Percentiles rank a stretch among this genome's conserved stretches.
These are phyloP conservation scores for Benthosema pterotum DNA, from an alignment of 2,797 vertebrate species.

Conservation along the genomic window DNA sequence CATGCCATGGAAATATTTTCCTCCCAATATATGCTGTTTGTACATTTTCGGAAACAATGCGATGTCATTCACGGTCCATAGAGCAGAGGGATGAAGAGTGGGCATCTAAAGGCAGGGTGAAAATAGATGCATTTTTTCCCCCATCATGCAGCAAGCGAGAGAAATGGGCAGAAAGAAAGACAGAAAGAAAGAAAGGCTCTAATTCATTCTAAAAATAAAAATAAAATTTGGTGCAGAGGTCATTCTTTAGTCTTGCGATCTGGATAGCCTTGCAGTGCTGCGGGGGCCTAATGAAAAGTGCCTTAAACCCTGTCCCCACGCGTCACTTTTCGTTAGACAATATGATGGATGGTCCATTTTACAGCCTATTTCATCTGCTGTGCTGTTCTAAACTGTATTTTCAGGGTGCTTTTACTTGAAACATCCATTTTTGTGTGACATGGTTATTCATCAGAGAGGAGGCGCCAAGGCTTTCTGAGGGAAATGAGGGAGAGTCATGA, in stretches of 20 bases:
- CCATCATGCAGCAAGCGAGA: conserved; percentile 52
- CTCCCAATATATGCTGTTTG: conserved; percentile 43
- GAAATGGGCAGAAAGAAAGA: conserved; percentile 29
- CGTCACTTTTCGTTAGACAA: conserved; percentile 74
- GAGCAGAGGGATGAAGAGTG: conserved; percentile 67
- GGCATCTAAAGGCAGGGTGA: conserved; percentile 56
- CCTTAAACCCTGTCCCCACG: conserved; percentile 67
- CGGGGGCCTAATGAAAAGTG: conserved; percentile 76
- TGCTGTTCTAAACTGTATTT: conserved; percentile 83
- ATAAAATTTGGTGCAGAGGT: conserved; percentile 65
- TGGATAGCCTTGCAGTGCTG: conserved; percentile 61
- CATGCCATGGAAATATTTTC: conserved; percentile 57
- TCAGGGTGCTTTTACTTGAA: conserved; percentile 81
- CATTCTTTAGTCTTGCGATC: conserved; percentile 77
- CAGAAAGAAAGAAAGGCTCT: conserved; percentile 38
- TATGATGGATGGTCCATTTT: conserved; percentile 84
- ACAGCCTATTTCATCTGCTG: conserved; percentile 79
- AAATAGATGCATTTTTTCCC: conserved; percentile 68
- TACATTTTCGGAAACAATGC: conserved; percentile 70
- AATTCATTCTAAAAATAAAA: conserved; percentile 45
- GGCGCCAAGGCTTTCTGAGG: conserved; percentile 55
- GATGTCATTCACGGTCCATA: conserved; percentile 75
- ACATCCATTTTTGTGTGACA: conserved; percentile 83
- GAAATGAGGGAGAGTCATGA: conserved; percentile 50
- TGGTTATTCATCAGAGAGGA: conserved; percentile 81